Percentiles rank a stretch among this genome's conserved stretches.
These are phyloP conservation scores for Pristionchus arcanus DNA, from an alignment of 2,888 invertebrate genomes.

Conservation along the genomic window DNA sequence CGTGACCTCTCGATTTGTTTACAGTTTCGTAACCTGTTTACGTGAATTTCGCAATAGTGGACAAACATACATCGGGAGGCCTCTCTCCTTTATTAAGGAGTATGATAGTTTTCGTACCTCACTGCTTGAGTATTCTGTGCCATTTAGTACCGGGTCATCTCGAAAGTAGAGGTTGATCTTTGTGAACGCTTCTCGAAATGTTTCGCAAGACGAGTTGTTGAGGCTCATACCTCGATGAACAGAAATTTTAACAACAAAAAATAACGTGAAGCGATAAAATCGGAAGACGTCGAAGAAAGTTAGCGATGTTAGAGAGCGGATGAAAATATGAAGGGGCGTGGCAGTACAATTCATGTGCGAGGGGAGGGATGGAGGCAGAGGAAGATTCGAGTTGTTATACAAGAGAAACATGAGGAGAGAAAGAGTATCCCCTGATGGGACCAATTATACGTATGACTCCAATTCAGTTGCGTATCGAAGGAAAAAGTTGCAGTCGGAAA, in stretches of 20 bases:
- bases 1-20: too few species aligned
- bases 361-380: conserved; percentile 17
- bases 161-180: conserved; percentile 76
- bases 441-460: neutral
- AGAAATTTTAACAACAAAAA: neutral
- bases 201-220: conserved; percentile 55
- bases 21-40: too few species aligned
- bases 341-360: neutral
- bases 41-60: too few species aligned
- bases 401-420: conserved; percentile 5
- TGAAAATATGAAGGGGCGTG: conserved; percentile 35
- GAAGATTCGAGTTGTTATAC: neutral
- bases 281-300: neutral
- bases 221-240: conserved; percentile 12
- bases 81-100: too few species aligned
- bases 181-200: conserved; percentile 64
- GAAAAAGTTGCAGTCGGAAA: neutral
- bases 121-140: conserved; percentile 72
- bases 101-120: too few species aligned
- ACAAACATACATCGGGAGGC: too few species aligned
- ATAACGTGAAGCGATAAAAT: neutral
- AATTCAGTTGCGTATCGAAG: too few species aligned
- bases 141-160: conserved; percentile 73
- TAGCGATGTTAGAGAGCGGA: neutral
- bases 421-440: conserved; percentile 27